phyloP scores from a whole-genome alignment of 2,113 vertebrate genomes.

The Anser brachyrhynchus region DNA sequence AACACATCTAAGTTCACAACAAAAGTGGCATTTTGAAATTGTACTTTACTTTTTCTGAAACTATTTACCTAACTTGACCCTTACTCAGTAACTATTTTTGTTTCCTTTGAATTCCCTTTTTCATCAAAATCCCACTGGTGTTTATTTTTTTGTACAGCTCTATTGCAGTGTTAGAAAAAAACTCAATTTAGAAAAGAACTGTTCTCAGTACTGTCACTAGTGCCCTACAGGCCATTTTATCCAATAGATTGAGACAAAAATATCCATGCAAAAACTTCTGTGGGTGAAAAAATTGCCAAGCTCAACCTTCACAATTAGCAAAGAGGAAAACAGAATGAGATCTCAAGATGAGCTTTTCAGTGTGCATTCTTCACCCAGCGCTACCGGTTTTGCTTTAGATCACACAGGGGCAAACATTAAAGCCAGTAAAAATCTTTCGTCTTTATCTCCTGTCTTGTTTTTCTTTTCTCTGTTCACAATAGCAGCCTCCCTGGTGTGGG shows the following conservation, averaged over 20 bases:
- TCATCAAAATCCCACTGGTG: background rate
- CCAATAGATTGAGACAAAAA: background rate
- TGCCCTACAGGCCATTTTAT: background rate
- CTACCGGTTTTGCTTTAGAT: constrained; percentile 9
- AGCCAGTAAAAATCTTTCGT: background rate
- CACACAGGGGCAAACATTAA: background rate
- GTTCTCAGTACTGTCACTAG: background rate
- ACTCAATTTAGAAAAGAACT: background rate
- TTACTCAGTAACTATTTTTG: background rate
- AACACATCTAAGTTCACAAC: background rate
- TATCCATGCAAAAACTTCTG: background rate
- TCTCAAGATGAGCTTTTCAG: constrained; percentile 5
- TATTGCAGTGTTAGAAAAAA: background rate
- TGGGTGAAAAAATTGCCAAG: background rate
- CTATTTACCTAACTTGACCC: background rate
- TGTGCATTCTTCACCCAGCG: background rate
- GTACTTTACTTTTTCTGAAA: background rate
- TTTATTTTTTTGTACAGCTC: background rate
- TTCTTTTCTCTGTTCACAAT: constrained; percentile 1
- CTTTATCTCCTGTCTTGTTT: constrained; percentile 57
- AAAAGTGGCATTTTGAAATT: background rate
- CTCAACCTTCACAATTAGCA: background rate
- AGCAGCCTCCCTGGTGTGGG: background rate
- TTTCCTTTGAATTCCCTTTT: background rate
- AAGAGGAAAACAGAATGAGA: background rate